phyloP scores from a whole-genome alignment of 1,140 invertebrate species.

The Lasioglossum albipes region DNA sequence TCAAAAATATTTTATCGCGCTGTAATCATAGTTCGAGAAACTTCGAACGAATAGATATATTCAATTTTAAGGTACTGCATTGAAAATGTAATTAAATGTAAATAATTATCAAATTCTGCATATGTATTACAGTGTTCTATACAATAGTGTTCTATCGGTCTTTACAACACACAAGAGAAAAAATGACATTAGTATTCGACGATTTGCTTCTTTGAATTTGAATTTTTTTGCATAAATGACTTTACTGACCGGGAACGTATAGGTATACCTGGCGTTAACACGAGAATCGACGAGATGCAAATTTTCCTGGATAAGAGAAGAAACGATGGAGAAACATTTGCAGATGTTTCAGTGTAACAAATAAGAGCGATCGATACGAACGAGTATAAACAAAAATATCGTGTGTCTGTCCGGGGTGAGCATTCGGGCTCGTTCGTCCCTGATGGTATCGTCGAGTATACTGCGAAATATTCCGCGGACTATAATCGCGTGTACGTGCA shows the following conservation, averaged over 20 bases:
- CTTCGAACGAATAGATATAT: background rate
- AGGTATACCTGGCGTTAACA: too few relatives aligned
- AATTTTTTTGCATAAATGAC: too few relatives aligned
- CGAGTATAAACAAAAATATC: background rate
- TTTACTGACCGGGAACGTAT: too few relatives aligned
- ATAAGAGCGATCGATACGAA: background rate
- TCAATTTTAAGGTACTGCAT: background rate
- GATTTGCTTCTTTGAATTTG: too few relatives aligned
- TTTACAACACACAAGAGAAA: too few relatives aligned
- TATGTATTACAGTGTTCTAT: too few relatives aligned
- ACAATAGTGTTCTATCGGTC: too few relatives aligned
- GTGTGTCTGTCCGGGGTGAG: slow-evolving; percentile 4
- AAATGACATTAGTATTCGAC: too few relatives aligned
- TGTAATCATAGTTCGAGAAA: background rate
- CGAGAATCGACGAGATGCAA: too few relatives aligned
- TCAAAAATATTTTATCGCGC: background rate
- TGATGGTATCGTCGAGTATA: slow-evolving; percentile 40
- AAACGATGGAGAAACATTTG: background rate
- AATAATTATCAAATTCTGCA: too few relatives aligned
- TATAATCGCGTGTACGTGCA: slow-evolving; percentile 54
- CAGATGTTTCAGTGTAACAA: background rate
- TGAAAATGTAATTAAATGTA: too few relatives aligned
- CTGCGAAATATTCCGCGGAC: slow-evolving; percentile 54
- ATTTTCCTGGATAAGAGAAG: too few relatives aligned
- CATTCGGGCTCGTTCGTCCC: slow-evolving; percentile 18